Percentiles rank a stretch among this genome's conserved stretches.
phyloP scores from a whole-genome alignment of 2,797 vertebrate species.

The Delichon dasypus region DNA sequence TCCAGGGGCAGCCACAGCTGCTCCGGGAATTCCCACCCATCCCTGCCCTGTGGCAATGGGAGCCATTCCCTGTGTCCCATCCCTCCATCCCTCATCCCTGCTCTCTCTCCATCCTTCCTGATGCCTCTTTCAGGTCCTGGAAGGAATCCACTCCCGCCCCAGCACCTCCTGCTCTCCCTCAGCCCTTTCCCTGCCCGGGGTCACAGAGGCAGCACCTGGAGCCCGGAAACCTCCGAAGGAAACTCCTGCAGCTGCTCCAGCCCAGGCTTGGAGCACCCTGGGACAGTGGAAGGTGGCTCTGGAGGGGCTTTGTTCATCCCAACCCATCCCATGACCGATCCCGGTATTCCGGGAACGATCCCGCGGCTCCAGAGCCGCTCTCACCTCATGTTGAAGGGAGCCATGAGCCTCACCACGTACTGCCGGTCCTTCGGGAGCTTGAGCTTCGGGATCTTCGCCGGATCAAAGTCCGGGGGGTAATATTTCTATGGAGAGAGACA shows the following conservation, averaged over 20 bases:
- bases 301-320: background rate
- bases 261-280: background rate
- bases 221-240: fast-evolving
- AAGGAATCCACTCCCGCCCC: background rate
- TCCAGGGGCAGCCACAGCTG: background rate
- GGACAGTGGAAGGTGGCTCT: fast-evolving
- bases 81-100: background rate
- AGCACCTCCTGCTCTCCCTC: background rate
- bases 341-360: fast-evolving
- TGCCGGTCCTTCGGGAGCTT: conserved; percentile 94
- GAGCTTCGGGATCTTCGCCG: conserved; percentile 93
- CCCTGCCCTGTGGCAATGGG: background rate
- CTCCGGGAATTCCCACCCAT: background rate
- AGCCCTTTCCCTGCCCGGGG: background rate
- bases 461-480: conserved; percentile 90
- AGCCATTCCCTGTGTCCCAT: background rate
- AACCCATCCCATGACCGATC: background rate
- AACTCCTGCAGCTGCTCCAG: background rate
- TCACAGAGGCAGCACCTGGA: background rate
- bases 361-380: background rate
- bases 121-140: background rate
- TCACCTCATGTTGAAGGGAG: conserved; percentile 96
- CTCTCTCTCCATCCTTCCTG: background rate
- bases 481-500: background rate
- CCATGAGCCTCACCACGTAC: conserved; percentile 93